Evolutionary conservation across 92 coral and sea anemone species (phyloP), one percentile per base, ranked within the genome.

Genomic region (Montipora capitata): DNA sequence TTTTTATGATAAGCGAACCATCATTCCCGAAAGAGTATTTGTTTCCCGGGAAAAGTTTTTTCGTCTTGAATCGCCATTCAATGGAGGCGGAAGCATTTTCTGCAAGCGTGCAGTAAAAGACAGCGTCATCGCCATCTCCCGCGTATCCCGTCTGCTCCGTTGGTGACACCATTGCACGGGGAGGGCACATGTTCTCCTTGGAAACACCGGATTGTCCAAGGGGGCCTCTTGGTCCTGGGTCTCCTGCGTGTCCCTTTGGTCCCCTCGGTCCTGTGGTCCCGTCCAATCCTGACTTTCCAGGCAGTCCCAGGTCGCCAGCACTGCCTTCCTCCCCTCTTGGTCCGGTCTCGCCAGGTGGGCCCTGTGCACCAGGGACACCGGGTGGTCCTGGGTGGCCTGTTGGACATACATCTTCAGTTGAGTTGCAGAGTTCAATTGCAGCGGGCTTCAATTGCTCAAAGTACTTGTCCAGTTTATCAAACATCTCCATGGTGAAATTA

Each of bases 331-430:
- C 54, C 11, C 84, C 84, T 45, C 10, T 64, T 10, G 48, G 7
- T 54, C 77, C 86, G 67, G 67, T 68, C 44, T 40, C 40, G 11
- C 86, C 86, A 38, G 77, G 86, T 6, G 49, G 57, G 2, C 86
- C 86, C 38, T 15, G 65, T 12, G 1, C 62, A 62, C 83, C 83
- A 59, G 7, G 12, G 6, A n/a, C 16, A 3, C 86, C 86, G 11
- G 86, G 77, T 4, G 48, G 45, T 81, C 86, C 86, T 52, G 68
- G 78, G 56, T 54, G 86, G 1, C 86, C 86, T 8, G 77, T 77
- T 15, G 86, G 86, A 10, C 86, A 81, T 3, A 54, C 56, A 45
- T 39, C 69, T 39, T 20, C 77, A 16, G 8, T 68, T 52, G 77
- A 68, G 51, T 56, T 68, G 56, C 86, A 81, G 54, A 67, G 51